These are phyloP conservation scores for Thymelicus sylvestris DNA, from an alignment of 2,888 invertebrate genomes.

Conservation along the genomic window DNA sequence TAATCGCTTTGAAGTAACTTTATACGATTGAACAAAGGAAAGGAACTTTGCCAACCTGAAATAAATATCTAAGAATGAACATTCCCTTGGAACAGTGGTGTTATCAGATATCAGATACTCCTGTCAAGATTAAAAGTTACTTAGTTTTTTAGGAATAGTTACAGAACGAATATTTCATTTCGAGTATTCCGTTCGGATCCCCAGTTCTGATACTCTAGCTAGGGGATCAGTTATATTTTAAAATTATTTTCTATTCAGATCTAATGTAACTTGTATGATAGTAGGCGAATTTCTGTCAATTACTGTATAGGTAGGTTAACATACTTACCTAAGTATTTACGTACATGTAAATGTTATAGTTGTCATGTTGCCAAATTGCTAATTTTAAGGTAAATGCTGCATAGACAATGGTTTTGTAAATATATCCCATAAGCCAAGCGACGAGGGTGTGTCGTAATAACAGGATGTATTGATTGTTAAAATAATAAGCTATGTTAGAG, in stretches of 20 bases:
- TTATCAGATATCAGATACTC: slow-evolving; percentile 23
- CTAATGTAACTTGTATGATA: slow-evolving; percentile 22
- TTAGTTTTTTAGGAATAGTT: not conserved
- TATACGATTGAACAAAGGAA: slow-evolving; percentile 17
- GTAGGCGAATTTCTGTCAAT: slow-evolving; percentile 71
- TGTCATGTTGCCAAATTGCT: slow-evolving; percentile 81
- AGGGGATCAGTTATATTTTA: no score
- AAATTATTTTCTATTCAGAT: no score
- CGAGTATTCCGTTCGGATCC: not conserved
- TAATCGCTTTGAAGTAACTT: slow-evolving; percentile 13
- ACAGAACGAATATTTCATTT: slow-evolving; percentile 16
- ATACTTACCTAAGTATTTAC: slow-evolving; percentile 42
- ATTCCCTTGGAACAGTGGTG: slow-evolving; percentile 10
- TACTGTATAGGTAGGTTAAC: slow-evolving; percentile 61
- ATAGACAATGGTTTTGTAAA: slow-evolving; percentile 77
- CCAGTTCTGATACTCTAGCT: no score
- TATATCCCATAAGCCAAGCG: slow-evolving; percentile 72
- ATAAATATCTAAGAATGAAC: slow-evolving; percentile 30
- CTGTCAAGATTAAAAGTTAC: slow-evolving; percentile 15
- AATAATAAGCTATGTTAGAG: slow-evolving; percentile 54
- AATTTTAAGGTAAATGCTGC: slow-evolving; percentile 70
- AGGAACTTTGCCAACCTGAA: slow-evolving; percentile 18
- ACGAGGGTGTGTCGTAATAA: slow-evolving; percentile 71
- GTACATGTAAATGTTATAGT: slow-evolving; percentile 72
- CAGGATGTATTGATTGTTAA: slow-evolving; percentile 67